phyloP scores from a whole-genome alignment of 2,113 vertebrate genomes.

The Phylloscopus trochilus region DNA sequence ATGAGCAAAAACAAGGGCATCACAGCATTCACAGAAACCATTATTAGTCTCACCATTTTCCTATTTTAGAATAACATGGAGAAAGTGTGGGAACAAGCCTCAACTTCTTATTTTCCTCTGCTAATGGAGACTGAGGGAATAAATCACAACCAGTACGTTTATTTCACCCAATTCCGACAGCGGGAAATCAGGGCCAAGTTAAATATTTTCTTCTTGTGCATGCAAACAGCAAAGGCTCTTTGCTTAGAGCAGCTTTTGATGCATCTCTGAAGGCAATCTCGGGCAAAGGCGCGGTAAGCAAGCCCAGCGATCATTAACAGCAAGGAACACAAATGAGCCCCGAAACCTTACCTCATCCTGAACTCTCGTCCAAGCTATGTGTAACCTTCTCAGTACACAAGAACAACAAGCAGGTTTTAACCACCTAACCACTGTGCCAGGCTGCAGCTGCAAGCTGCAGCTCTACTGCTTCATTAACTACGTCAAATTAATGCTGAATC shows the following conservation, averaged over 20 bases:
- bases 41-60: background rate
- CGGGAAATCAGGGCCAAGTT: background rate
- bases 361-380: background rate
- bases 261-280: slow-evolving; percentile 4
- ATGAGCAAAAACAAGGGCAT: background rate
- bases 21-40: background rate
- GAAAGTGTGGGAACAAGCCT: background rate
- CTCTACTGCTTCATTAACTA: background rate
- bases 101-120: background rate
- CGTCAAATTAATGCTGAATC: background rate
- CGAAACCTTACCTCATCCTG: background rate
- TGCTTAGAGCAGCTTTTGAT: background rate
- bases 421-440: background rate
- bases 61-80: background rate
- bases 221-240: slow-evolving; percentile 3
- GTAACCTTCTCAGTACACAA: background rate
- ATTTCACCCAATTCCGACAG: background rate
- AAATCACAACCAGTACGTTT: background rate
- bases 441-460: background rate
- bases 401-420: background rate
- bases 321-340: background rate
- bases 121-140: background rate
- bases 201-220: background rate
- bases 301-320: slow-evolving; percentile 3
- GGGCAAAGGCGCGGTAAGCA: background rate